These are phyloP conservation scores for Sitodiplosis mosellana DNA, from an alignment of 1,140 invertebrate species.

Conservation along the genomic window DNA sequence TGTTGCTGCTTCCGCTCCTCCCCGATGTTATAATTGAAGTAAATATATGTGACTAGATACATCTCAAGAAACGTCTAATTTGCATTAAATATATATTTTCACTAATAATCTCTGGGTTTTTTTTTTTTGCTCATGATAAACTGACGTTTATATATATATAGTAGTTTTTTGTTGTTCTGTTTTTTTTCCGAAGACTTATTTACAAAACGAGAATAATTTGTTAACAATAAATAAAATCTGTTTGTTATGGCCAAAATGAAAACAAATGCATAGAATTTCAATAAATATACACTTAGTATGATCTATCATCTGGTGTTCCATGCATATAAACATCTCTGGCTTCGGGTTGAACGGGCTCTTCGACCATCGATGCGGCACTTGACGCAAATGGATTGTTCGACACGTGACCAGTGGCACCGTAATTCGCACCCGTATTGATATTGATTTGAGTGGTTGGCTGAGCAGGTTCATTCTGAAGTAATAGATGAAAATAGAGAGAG, in stretches of 20 bases:
- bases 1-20: no score
- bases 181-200: neutral
- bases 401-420: constrained; percentile 32
- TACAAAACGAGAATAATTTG: constrained; percentile 2
- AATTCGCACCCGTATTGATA: constrained; percentile 26
- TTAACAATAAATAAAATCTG: neutral
- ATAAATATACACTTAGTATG: constrained; percentile 25
- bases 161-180: neutral
- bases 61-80: no score
- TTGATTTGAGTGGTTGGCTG: constrained; percentile 16
- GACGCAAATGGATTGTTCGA: constrained; percentile 40
- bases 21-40: no score
- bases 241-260: neutral
- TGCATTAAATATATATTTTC: no score
- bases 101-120: no score
- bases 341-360: constrained; percentile 38
- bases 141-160: neutral
- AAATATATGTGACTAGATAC: no score
- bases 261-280: neutral
- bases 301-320: constrained; percentile 33
- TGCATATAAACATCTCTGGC: constrained; percentile 32
- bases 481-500: neutral
- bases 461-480: constrained; percentile 8
- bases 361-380: constrained; percentile 11
- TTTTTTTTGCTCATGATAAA: neutral